Evolutionary conservation across 2,888 invertebrate genomes (phyloP).

Genomic region (Tribolium freemani): DNA sequence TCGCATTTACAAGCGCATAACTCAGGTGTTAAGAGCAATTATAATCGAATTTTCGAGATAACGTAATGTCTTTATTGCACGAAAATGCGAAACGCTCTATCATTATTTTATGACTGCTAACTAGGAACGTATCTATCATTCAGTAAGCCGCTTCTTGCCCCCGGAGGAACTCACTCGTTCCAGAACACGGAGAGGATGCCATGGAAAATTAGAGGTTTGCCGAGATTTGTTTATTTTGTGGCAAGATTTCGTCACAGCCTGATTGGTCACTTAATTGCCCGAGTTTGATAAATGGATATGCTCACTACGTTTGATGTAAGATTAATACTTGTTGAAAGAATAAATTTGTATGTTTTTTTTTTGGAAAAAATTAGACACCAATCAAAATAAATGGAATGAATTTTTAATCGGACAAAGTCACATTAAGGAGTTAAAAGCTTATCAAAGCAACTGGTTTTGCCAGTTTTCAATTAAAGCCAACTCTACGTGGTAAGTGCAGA

Average conservation of each 20-base stretch:
- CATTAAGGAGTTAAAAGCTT: background rate
- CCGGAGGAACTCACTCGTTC: background rate
- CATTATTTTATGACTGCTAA: slow-evolving; percentile 19
- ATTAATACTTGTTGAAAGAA: background rate
- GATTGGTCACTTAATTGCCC: too few relatives aligned
- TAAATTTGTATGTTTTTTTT: too few relatives aligned
- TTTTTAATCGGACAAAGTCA: background rate
- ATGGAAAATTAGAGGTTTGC: background rate
- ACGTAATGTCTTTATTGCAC: slow-evolving; percentile 54
- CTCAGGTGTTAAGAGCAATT: slow-evolving; percentile 50
- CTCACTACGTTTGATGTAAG: too few relatives aligned
- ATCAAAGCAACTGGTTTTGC: background rate
- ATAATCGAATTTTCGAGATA: slow-evolving; percentile 53
- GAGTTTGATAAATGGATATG: too few relatives aligned
- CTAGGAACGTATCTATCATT: slow-evolving; percentile 6
- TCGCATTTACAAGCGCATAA: slow-evolving; percentile 47
- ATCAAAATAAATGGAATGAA: background rate
- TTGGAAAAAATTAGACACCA: background rate
- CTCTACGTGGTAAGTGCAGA: background rate
- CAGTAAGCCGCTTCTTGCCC: background rate
- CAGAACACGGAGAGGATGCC: background rate
- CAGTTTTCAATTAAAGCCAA: background rate
- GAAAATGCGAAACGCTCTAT: slow-evolving; percentile 30
- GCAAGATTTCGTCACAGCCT: too few relatives aligned
- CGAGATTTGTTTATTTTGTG: too few relatives aligned